These are phyloP conservation scores for Drymonia ruficornis DNA, from an alignment of 2,888 invertebrate species.

Conservation along the genomic window DNA sequence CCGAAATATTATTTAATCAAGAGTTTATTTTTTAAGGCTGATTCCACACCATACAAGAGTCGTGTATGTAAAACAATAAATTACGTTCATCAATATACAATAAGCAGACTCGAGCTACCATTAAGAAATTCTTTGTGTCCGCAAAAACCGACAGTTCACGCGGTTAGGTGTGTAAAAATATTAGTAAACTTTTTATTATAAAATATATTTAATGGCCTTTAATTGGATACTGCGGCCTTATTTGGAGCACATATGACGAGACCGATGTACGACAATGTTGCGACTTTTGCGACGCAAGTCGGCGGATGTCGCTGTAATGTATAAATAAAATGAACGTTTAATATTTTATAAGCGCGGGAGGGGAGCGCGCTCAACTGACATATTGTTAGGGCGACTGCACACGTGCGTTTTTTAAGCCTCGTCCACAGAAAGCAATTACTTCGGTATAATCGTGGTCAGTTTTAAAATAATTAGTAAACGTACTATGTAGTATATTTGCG, in stretches of 20 bases:
- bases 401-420: slow-evolving; percentile 3
- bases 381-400: slow-evolving; percentile 19
- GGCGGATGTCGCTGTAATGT: slow-evolving; percentile 22
- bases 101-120: slow-evolving; percentile 22
- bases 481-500: no score
- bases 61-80: slow-evolving; percentile 9
- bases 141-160: slow-evolving; percentile 29
- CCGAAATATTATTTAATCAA: no score
- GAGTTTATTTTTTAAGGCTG: no score
- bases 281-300: slow-evolving; percentile 16
- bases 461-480: no score
- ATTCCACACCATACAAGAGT: not conserved
- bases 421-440: not conserved
- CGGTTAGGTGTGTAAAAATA: slow-evolving; percentile 35
- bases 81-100: slow-evolving; percentile 23
- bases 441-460: not conserved
- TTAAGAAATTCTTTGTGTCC: slow-evolving; percentile 35
- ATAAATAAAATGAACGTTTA: slow-evolving; percentile 34
- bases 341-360: slow-evolving; percentile 32
- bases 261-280: slow-evolving; percentile 25
- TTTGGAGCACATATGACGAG: slow-evolving; percentile 27
- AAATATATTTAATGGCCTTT: slow-evolving; percentile 37
- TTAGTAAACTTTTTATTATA: slow-evolving; percentile 25
- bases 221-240: slow-evolving; percentile 47
- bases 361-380: slow-evolving; percentile 26